Conservation (phyloP, 1,140 invertebrate species). For the Drosophila cardini region DNA sequence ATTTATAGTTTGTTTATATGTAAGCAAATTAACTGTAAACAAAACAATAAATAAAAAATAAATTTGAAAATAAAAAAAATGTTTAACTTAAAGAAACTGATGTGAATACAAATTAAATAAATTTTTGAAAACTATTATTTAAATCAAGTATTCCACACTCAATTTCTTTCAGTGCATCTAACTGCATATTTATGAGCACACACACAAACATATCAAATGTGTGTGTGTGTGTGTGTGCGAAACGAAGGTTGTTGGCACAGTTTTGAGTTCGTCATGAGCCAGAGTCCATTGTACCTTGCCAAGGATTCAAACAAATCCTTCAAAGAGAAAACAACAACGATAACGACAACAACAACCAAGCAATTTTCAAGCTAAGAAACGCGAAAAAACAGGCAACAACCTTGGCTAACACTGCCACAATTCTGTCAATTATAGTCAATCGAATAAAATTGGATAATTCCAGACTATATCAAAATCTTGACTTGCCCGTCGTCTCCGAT, state of each 20-base stretch:
- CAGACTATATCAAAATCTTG: not conserved
- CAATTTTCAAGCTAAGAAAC: not conserved
- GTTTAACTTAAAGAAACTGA: too few relatives aligned
- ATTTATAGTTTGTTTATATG: too few relatives aligned
- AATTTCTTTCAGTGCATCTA: too few relatives aligned
- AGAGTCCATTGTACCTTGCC: slow-evolving; percentile 37
- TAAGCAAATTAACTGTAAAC: too few relatives aligned
- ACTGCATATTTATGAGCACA: slow-evolving; percentile 66
- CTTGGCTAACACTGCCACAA: slow-evolving; percentile 9
- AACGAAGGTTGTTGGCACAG: slow-evolving; percentile 65
- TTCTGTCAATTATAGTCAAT: not conserved
- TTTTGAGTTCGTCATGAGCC: slow-evolving; percentile 26
- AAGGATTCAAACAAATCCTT: slow-evolving; percentile 39
- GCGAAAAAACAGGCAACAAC: slow-evolving; percentile 8
- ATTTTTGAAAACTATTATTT: too few relatives aligned
- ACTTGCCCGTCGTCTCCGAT: slow-evolving; percentile 53
- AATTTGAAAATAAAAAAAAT: too few relatives aligned
- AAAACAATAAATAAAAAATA: too few relatives aligned
- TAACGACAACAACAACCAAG: not conserved
- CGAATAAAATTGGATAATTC: not conserved
- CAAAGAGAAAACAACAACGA: not conserved
- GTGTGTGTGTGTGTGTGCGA: slow-evolving; percentile 13
- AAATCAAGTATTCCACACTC: too few relatives aligned
- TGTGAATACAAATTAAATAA: too few relatives aligned
- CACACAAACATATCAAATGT: slow-evolving; percentile 3